These are phyloP conservation scores for Gavialis gangeticus DNA, from an alignment of 2,113 vertebrate genomes.

Conservation along the genomic window DNA sequence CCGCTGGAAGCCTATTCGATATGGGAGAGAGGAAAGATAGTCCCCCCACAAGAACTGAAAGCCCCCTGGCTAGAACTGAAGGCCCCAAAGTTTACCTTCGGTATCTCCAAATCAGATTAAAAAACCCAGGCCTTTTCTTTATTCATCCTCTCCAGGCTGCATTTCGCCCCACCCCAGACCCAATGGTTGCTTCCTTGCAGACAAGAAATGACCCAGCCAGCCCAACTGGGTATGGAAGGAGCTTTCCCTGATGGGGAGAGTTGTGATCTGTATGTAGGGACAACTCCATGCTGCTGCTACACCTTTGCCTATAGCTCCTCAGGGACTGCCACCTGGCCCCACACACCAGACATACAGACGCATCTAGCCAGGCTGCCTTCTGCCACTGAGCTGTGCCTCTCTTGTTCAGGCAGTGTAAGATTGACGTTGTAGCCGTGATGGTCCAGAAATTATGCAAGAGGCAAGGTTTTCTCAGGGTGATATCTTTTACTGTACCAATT, in stretches of 20 bases:
- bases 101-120: accelerated
- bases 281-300: not conserved
- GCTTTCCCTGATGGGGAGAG: not conserved
- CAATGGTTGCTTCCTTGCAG: not conserved
- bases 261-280: not conserved
- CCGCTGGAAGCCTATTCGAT: not conserved
- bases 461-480: too few relatives aligned
- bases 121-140: not conserved
- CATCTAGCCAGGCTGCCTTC: not conserved
- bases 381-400: not conserved
- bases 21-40: not conserved
- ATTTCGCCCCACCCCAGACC: not conserved
- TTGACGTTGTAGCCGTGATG: too few relatives aligned
- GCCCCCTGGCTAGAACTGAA: not conserved
- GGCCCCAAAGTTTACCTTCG: not conserved
- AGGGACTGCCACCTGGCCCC: not conserved
- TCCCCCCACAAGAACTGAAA: not conserved
- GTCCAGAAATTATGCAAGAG: too few relatives aligned
- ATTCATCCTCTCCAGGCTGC: not conserved
- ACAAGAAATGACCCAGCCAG: not conserved
- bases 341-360: not conserved
- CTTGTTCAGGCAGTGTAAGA: too few relatives aligned
- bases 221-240: not conserved
- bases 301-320: not conserved
- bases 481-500: too few relatives aligned